Evolutionary conservation across 2,888 invertebrate species (phyloP).

Genomic region (Tachina grossa): DNA sequence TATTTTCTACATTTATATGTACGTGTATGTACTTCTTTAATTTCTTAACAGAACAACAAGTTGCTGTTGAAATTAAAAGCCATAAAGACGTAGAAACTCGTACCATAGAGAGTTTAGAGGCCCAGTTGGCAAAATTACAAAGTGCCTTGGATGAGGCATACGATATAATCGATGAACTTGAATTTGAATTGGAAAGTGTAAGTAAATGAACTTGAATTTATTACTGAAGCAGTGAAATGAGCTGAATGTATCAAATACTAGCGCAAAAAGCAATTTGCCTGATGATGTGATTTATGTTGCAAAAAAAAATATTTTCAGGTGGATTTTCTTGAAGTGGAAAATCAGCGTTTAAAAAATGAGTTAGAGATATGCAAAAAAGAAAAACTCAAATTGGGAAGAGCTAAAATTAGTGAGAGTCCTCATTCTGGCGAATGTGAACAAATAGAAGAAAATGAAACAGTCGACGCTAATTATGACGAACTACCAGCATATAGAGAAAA

Average conservation of each 20-base stretch:
- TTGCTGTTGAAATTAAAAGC: conserved; percentile 71
- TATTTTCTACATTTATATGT: background rate
- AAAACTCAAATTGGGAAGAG: conserved; percentile 25
- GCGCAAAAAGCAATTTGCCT: background rate
- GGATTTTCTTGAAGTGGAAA: conserved; percentile 79
- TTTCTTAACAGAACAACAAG: conserved; percentile 73
- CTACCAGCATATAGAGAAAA: conserved; percentile 29
- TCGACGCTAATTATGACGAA: conserved; percentile 64
- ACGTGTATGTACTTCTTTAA: background rate
- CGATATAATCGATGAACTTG: conserved; percentile 81
- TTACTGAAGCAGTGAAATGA: background rate
- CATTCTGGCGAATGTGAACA: conserved; percentile 14
- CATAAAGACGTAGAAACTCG: conserved; percentile 64
- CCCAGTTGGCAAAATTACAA: conserved; percentile 74
- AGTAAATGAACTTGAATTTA: conserved; percentile 35
- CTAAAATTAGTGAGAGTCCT: conserved; percentile 4
- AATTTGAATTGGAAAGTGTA: conserved; percentile 81
- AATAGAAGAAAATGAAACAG: conserved; percentile 70
- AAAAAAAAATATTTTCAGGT: conserved; percentile 73
- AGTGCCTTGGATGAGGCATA: conserved; percentile 78
- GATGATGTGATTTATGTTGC: conserved; percentile 32
- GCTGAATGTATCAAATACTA: background rate
- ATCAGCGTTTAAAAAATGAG: conserved; percentile 77
- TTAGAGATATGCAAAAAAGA: conserved; percentile 73
- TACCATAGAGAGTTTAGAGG: conserved; percentile 34